A percentile compares a stretch with the other conserved stretches of the same genome.
phyloP scores from a whole-genome alignment of 2,888 invertebrate species.

The Pyrochroa serraticornis region DNA sequence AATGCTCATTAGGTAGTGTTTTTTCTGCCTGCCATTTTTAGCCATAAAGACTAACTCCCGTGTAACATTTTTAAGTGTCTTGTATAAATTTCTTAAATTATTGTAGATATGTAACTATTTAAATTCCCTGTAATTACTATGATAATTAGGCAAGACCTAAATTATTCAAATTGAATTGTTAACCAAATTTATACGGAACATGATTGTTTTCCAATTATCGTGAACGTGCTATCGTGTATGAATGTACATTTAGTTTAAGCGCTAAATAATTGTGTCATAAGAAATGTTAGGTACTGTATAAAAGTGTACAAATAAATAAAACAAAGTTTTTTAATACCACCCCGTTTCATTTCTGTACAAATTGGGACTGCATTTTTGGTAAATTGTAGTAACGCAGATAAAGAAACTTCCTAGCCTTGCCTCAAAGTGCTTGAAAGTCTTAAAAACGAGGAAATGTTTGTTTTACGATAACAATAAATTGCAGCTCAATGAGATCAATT shows the following conservation, averaged over 20 bases:
- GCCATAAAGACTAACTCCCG: conserved; percentile 43
- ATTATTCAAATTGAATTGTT: conserved; percentile 40
- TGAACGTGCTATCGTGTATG: conserved; percentile 18
- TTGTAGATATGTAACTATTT: conserved; percentile 41
- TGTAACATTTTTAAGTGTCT: conserved; percentile 15
- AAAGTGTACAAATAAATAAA: conserved; percentile 33
- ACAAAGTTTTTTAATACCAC: conserved; percentile 20
- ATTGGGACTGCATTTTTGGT: too few relatives aligned
- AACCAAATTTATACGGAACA: conserved; percentile 33
- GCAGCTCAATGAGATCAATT: background rate
- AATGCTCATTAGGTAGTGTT: conserved; percentile 49
- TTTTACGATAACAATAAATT: conserved; percentile 1
- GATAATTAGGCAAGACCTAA: conserved; percentile 32
- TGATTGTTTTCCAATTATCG: conserved; percentile 8
- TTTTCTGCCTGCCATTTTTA: conserved; percentile 50
- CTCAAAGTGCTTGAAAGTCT: too few relatives aligned
- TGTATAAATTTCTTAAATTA: conserved; percentile 32
- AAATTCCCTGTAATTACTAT: conserved; percentile 31
- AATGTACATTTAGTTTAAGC: conserved; percentile 23
- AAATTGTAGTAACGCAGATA: too few relatives aligned
- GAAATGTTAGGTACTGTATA: conserved; percentile 21
- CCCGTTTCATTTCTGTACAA: background rate
- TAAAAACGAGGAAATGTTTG: background rate
- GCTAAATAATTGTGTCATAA: conserved; percentile 33
- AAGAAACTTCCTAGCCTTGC: too few relatives aligned